Percentiles rank a stretch among this genome's conserved stretches.
Conservation (phyloP, 2,113 vertebrate genomes). For the Galbula dea region DNA sequence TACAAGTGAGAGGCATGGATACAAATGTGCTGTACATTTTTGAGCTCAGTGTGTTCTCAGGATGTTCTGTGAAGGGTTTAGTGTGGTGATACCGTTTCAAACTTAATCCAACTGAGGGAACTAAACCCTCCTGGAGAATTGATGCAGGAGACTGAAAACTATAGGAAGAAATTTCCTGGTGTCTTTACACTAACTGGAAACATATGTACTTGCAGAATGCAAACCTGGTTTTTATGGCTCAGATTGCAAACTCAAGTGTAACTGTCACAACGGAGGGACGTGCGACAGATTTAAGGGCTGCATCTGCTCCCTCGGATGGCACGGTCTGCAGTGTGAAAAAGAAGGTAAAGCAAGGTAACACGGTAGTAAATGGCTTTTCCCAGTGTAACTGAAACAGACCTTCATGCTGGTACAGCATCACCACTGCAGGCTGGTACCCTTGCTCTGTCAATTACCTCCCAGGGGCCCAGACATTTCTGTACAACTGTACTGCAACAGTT, state of each 20-base stretch:
- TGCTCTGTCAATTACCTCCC: background rate
- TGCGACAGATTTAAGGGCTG: slow-evolving; percentile 86
- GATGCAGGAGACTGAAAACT: background rate
- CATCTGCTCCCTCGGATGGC: slow-evolving; percentile 73
- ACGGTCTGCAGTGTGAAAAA: slow-evolving; percentile 82
- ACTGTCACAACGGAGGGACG: slow-evolving; percentile 69
- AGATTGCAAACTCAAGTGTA: slow-evolving; percentile 81
- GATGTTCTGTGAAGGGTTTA: background rate
- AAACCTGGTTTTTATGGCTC: slow-evolving; percentile 79
- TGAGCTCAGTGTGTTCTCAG: background rate
- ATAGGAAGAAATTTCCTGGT: background rate
- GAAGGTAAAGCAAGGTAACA: slow-evolving; percentile 85
- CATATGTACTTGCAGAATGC: slow-evolving; percentile 73
- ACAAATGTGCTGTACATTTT: background rate
- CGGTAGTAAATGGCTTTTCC: slow-evolving; percentile 39
- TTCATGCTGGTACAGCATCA: background rate
- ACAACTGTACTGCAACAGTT: background rate
- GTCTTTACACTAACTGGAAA: background rate
- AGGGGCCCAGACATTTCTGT: background rate
- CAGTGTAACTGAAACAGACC: background rate
- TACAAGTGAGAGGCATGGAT: background rate
- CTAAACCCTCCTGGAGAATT: background rate
- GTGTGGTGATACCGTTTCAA: background rate
- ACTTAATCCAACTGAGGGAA: background rate
- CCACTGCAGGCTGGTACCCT: background rate